A percentile compares a stretch with the other conserved stretches of the same genome.
These are phyloP conservation scores for Tachina grossa DNA, from an alignment of 2,888 invertebrate species.

Conservation along the genomic window DNA sequence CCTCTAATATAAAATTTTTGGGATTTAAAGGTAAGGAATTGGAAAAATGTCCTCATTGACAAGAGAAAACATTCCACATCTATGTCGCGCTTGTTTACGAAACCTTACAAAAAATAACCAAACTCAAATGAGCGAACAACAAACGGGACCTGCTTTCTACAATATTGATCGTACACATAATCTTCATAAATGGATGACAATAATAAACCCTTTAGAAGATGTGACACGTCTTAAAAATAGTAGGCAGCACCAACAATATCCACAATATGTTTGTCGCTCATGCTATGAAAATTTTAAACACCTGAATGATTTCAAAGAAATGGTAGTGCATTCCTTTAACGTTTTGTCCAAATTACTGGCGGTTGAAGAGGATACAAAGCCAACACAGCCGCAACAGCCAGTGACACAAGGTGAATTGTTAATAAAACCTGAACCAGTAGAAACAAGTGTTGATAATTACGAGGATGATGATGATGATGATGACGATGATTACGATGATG, in stretches of 20 bases:
- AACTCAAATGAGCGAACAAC: background rate
- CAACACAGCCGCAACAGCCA: background rate
- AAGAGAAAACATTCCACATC: constrained; percentile 62
- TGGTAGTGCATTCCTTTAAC: constrained; percentile 59
- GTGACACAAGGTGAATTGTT: constrained; percentile 17
- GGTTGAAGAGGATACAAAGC: background rate
- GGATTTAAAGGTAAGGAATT: constrained; percentile 15
- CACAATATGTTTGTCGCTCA: constrained; percentile 66
- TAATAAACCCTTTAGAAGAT: constrained; percentile 61
- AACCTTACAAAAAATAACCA: constrained; percentile 53
- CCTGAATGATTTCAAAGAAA: constrained; percentile 59
- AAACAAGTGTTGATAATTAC: background rate
- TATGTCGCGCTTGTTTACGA: constrained; percentile 69
- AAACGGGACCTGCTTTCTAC: constrained; percentile 50
- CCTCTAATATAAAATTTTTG: constrained; percentile 25
- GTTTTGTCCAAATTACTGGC: constrained; percentile 46
- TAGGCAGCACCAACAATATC: constrained; percentile 35
- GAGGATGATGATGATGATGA: constrained; percentile 3
- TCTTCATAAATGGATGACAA: constrained; percentile 64
- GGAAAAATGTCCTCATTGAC: constrained; percentile 52
- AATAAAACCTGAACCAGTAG: constrained; percentile 64
- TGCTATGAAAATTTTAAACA: constrained; percentile 68
- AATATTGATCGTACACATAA: constrained; percentile 62
- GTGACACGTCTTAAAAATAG: constrained; percentile 41
- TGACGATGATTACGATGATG: constrained; percentile 10